Conservation (phyloP, 2,113 vertebrate species). For the Henicopernis longicauda region DNA sequence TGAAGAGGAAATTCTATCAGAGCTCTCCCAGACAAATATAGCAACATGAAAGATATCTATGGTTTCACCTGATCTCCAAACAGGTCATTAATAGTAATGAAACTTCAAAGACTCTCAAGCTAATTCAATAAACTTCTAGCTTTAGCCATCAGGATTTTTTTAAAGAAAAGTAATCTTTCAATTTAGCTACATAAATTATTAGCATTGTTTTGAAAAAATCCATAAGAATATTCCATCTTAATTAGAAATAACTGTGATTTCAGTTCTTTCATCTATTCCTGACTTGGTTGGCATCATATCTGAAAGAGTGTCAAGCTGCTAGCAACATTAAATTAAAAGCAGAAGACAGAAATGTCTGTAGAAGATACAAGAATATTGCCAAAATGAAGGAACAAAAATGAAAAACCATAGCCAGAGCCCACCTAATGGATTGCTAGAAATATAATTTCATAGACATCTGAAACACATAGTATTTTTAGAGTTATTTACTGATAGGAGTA, state of each 20-base stretch:
- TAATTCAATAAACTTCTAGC: constrained; percentile 51
- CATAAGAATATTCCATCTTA: constrained; percentile 45
- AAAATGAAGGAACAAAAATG: not conserved
- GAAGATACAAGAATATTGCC: not conserved
- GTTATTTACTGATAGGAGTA: not conserved
- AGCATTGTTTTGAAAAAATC: constrained; percentile 48
- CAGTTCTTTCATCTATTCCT: not conserved
- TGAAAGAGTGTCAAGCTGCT: not conserved
- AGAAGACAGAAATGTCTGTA: not conserved
- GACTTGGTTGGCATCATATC: constrained; percentile 2
- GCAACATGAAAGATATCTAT: constrained; percentile 46
- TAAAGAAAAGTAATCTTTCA: constrained; percentile 42
- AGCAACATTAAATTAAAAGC: constrained; percentile 7
- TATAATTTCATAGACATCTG: not conserved
- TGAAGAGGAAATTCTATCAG: constrained; percentile 53
- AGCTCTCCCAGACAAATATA: constrained; percentile 49
- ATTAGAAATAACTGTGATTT: constrained; percentile 22
- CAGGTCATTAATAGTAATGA: constrained; percentile 63
- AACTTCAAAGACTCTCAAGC: constrained; percentile 44
- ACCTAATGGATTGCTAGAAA: not conserved
- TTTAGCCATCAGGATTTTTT: constrained; percentile 21
- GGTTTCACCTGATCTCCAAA: constrained; percentile 52
- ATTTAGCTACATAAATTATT: constrained; percentile 9
- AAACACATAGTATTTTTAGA: not conserved
- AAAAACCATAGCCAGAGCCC: not conserved